Evolutionary conservation across 2,113 vertebrate genomes (phyloP).

Genomic region (Oenanthe oenanthe): DNA sequence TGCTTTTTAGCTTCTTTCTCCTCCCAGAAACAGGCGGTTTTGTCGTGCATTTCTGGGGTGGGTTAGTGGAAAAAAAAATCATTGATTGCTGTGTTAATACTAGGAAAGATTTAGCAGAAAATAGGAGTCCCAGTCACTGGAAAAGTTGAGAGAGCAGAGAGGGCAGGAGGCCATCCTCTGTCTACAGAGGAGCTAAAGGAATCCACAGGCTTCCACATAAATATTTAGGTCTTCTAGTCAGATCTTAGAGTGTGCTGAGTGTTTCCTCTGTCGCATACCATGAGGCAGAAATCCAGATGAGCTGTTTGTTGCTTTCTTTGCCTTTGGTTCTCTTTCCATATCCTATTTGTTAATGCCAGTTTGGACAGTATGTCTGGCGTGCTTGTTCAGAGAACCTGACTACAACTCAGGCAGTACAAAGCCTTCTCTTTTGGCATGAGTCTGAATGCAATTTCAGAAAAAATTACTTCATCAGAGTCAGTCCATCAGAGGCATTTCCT

Average conservation of each 20-base stretch:
- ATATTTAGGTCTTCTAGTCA: conserved; percentile 28
- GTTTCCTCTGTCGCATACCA: neutral
- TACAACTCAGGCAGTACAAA: neutral
- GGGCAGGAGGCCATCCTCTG: neutral
- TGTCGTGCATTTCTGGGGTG: neutral
- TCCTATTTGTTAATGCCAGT: neutral
- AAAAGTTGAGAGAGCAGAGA: neutral
- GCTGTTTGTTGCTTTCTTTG: conserved; percentile 22
- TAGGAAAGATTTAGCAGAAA: conserved; percentile 33
- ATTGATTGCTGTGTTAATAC: neutral
- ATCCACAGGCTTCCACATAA: conserved; percentile 33
- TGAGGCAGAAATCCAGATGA: neutral
- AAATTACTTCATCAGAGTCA: neutral
- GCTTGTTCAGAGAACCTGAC: neutral
- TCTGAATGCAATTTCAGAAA: neutral
- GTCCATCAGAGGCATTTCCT: conserved; percentile 11
- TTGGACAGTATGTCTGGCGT: neutral
- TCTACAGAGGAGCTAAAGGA: conserved; percentile 22
- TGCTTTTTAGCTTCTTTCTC: neutral
- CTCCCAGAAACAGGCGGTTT: neutral
- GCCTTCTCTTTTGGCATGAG: neutral
- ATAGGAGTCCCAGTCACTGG: neutral
- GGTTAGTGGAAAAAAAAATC: neutral
- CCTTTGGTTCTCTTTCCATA: neutral
- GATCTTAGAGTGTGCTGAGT: conserved; percentile 3